A percentile compares a stretch with the other conserved stretches of the same genome.
These are phyloP conservation scores for Folsomia candida DNA, from an alignment of 2,888 invertebrate species.

Conservation along the genomic window DNA sequence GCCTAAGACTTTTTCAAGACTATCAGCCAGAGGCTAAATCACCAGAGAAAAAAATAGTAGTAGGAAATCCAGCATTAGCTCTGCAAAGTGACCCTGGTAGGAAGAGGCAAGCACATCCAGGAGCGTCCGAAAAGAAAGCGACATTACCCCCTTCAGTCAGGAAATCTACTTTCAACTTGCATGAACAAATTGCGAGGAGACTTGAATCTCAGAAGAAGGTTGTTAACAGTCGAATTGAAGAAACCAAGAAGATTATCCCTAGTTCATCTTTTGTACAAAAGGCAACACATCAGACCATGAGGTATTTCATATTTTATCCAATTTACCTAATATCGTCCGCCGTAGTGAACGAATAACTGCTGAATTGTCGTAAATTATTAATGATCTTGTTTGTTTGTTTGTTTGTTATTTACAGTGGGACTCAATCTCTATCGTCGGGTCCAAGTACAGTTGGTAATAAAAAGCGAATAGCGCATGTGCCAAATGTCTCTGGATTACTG, in stretches of 20 bases:
- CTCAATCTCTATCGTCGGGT: no score
- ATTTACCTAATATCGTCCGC: no score
- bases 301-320: not conserved
- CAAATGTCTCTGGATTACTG: constrained; percentile 59
- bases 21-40: constrained; percentile 58
- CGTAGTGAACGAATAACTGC: no score
- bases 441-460: no score
- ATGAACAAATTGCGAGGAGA: not conserved
- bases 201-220: not conserved
- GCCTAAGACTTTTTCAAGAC: constrained; percentile 82
- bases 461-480: constrained; percentile 72
- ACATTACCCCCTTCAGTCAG: not conserved
- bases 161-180: not conserved
- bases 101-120: constrained; percentile 72
- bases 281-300: not conserved
- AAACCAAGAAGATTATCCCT: not conserved
- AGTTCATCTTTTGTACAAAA: not conserved
- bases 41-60: not conserved
- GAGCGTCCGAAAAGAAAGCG: constrained; percentile 53
- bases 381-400: no score
- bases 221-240: not conserved
- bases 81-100: constrained; percentile 54
- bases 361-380: no score
- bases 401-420: no score
- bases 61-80: not conserved